A percentile compares a stretch with the other conserved stretches of the same genome.
These are phyloP conservation scores for Apis florea DNA, from an alignment of 1,140 invertebrate genomes.

Conservation along the genomic window DNA sequence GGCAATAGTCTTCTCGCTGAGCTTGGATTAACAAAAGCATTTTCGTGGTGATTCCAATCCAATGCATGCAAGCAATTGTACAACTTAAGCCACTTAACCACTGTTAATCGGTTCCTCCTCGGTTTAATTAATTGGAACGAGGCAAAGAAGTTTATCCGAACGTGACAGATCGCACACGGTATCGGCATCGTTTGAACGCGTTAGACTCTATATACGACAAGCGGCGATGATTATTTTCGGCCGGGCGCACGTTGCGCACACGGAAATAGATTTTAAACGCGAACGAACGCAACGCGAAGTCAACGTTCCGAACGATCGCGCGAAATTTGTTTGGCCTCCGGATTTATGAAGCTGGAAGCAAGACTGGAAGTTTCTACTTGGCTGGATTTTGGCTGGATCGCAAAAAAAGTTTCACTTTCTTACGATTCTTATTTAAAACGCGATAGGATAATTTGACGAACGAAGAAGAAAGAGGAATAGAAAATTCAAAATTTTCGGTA, in stretches of 20 bases:
- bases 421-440: no score
- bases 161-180: conserved; percentile 30
- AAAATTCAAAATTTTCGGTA: no score
- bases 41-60: no score
- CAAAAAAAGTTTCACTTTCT: no score
- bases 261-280: conserved; percentile 45
- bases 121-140: background rate
- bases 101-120: background rate
- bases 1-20: no score
- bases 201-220: conserved; percentile 39
- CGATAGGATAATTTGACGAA: no score
- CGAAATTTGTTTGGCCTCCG: conserved; percentile 2
- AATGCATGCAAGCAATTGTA: background rate
- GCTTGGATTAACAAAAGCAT: no score
- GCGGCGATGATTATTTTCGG: conserved; percentile 50
- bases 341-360: conserved; percentile 24
- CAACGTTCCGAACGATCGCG: conserved; percentile 48
- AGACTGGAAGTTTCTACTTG: conserved; percentile 81
- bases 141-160: background rate
- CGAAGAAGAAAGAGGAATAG: no score
- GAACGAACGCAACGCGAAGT: conserved; percentile 41
- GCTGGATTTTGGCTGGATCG: conserved; percentile 50
- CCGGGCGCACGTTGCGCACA: conserved; percentile 34
- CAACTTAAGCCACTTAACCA: background rate
- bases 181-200: conserved; percentile 12